Base-by-base conservation (phyloP, 2,113 vertebrate genomes). In the Peromyscus californicus region DNA sequence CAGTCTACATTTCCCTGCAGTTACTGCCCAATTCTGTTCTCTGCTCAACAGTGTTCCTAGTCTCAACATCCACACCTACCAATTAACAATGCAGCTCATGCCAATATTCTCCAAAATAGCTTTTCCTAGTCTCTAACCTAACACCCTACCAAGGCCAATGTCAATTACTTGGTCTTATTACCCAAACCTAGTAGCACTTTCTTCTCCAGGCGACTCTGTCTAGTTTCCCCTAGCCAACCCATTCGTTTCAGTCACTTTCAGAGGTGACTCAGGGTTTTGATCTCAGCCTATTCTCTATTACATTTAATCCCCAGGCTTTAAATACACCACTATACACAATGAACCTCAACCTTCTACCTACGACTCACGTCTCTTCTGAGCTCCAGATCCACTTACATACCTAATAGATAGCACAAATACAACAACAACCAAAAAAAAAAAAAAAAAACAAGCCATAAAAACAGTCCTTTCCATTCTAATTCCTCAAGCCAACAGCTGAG, bases 221-320 rank as follows among this genome's bases (percentile, higher is more conserved):
- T 65, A 42, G 21, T 57, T 93, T 76, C 8, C 17, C 48, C 42
- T 16, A 39, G 33, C 39, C 42, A 51, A 70, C 36, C 5, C 69
- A 74, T 70, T 96, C 76, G 65, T 94, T 67, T 74, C 51, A 70
- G 63, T 63, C 79, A 83, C 36, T 90, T 87, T 96, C 29, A 74
- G 69, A 94, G 89, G 67, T 33, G 31, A 61, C 33, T 87, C 72
- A 48, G 4, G 61, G 13, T 61, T 93, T 72, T 33, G 11, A 67
- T 59, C 67, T 74, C 70, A 93, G 78, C 7, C 39, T 42, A 33
- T 70, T 89, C 70, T 93, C 83, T 63, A 36, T 72, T 75, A 54
- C 16, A 79, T 29, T 83, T 86, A 79, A 80, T 87, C 51, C 24
- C 48, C 15, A 86, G 79, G 48, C 51, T 89, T 94, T 86, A 95